Evolutionary conservation across 1,140 invertebrate genomes (phyloP).

Genomic region (Cepaea nemoralis): DNA sequence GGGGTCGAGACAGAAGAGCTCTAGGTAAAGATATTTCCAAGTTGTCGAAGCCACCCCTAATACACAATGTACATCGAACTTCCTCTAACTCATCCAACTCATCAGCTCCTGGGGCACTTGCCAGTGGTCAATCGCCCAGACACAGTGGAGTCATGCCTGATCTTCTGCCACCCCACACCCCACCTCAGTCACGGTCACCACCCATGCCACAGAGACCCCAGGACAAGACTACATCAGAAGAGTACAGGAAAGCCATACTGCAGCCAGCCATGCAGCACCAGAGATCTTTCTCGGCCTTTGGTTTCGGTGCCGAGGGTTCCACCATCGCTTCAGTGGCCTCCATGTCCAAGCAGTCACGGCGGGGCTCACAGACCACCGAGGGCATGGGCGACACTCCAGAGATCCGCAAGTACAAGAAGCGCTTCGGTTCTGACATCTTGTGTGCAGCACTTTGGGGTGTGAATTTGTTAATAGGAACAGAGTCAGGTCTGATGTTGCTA

Average conservation of each 20-base stretch:
- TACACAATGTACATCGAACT: conserved; percentile 50
- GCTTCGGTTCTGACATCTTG: conserved; percentile 97
- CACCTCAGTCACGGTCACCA: conserved; percentile 72
- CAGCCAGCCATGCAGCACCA: conserved; percentile 67
- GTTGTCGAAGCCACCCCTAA: conserved; percentile 48
- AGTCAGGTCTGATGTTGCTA: conserved; percentile 97
- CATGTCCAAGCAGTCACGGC: conserved; percentile 72
- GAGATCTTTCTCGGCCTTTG: conserved; percentile 96
- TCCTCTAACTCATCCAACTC: conserved; percentile 53
- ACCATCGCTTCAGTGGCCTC: conserved; percentile 54
- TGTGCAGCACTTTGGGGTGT: conserved; percentile 99
- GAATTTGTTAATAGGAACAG: conserved; percentile 97
- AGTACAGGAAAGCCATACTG: conserved; percentile 84
- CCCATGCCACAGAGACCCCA: conserved; percentile 82
- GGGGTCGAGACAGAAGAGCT: conserved; percentile 42
- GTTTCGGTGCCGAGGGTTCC: conserved; percentile 83
- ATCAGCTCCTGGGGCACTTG: conserved; percentile 59
- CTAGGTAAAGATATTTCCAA: conserved; percentile 35
- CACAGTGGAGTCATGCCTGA: conserved; percentile 85
- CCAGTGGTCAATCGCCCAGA: conserved; percentile 60
- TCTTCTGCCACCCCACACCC: conserved; percentile 81
- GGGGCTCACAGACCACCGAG: conserved; percentile 79
- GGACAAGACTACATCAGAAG: conserved; percentile 93
- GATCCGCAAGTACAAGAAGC: conserved; percentile 96
- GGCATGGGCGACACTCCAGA: conserved; percentile 95